Conservation (phyloP, 1,140 invertebrate genomes). For the Drosophila sucinea region DNA sequence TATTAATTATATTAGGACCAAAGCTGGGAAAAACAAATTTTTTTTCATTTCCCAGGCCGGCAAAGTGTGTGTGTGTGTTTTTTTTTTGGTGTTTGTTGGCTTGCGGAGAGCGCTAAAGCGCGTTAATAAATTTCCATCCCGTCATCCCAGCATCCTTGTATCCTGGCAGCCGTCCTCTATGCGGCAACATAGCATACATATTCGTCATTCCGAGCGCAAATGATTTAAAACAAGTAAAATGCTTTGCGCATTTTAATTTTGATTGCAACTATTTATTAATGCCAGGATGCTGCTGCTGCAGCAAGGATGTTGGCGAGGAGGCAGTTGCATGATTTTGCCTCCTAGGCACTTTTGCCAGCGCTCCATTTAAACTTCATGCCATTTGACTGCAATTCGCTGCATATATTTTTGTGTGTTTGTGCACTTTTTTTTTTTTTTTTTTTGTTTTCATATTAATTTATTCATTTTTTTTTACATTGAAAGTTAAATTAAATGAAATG, state of each 20-base stretch:
- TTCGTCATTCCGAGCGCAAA: slow-evolving; percentile 56
- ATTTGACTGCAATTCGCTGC: slow-evolving; percentile 38
- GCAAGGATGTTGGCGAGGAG: slow-evolving; percentile 21
- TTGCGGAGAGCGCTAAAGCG: slow-evolving; percentile 31
- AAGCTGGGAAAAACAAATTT: slow-evolving; percentile 39
- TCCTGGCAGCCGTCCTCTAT: slow-evolving; percentile 9
- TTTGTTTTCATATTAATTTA: slow-evolving; percentile 37
- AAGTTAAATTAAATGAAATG: slow-evolving; percentile 56
- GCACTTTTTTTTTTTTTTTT: slow-evolving; percentile 6
- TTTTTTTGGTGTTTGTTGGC: slow-evolving; percentile 11
- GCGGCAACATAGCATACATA: slow-evolving; percentile 19
- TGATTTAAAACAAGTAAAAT: slow-evolving; percentile 64
- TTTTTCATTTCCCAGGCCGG: slow-evolving; percentile 8
- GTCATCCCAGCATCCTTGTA: slow-evolving; percentile 3
- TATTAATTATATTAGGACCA: slow-evolving; percentile 60
- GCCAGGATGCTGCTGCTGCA: slow-evolving; percentile 16
- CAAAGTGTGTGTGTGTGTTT: neutral
- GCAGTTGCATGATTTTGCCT: slow-evolving; percentile 20
- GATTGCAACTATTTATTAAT: slow-evolving; percentile 76
- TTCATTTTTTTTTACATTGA: slow-evolving; percentile 43
- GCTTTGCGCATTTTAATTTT: slow-evolving; percentile 66
- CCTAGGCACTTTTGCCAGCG: slow-evolving; percentile 39
- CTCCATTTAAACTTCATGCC: slow-evolving; percentile 62
- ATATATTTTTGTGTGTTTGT: slow-evolving; percentile 21
- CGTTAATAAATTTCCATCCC: slow-evolving; percentile 59